Percentiles rank a stretch among this genome's conserved stretches.
Conservation (phyloP, 1,140 invertebrate species). For the Bemisia tabaci region DNA sequence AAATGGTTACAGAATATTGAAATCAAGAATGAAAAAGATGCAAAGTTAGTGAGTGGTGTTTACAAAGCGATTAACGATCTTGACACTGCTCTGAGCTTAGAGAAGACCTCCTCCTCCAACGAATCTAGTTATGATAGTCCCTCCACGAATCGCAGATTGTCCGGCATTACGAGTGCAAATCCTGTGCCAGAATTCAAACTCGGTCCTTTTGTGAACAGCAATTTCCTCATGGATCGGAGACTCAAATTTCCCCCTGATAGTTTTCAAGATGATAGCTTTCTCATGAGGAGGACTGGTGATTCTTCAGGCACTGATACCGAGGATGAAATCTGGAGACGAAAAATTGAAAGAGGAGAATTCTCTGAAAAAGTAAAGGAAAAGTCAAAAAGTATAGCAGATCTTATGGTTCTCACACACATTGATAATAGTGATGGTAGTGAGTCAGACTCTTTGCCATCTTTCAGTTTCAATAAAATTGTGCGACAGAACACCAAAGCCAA, state of each 20-base stretch:
- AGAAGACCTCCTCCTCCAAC: slow-evolving; percentile 38
- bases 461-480: slow-evolving; percentile 13
- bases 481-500: background rate
- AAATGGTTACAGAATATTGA: slow-evolving; percentile 20
- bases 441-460: slow-evolving; percentile 25
- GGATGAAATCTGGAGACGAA: slow-evolving; percentile 47
- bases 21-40: slow-evolving; percentile 34
- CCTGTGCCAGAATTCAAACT: slow-evolving; percentile 15
- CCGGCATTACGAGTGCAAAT: background rate
- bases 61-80: slow-evolving; percentile 48
- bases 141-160: slow-evolving; percentile 11
- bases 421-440: slow-evolving; percentile 47
- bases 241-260: slow-evolving; percentile 8
- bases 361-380: slow-evolving; percentile 54
- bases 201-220: slow-evolving; percentile 11
- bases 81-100: slow-evolving; percentile 44
- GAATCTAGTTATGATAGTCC: slow-evolving; percentile 39
- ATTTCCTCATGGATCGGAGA: slow-evolving; percentile 4
- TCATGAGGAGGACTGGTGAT: slow-evolving; percentile 17
- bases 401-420: slow-evolving; percentile 58
- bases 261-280: slow-evolving; percentile 19
- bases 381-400: slow-evolving; percentile 54
- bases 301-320: slow-evolving; percentile 45
- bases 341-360: slow-evolving; percentile 47
- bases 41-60: slow-evolving; percentile 42